Base-by-base conservation (phyloP, 2,888 invertebrate genomes). In the Coronaproctus castanopsis region DNA sequence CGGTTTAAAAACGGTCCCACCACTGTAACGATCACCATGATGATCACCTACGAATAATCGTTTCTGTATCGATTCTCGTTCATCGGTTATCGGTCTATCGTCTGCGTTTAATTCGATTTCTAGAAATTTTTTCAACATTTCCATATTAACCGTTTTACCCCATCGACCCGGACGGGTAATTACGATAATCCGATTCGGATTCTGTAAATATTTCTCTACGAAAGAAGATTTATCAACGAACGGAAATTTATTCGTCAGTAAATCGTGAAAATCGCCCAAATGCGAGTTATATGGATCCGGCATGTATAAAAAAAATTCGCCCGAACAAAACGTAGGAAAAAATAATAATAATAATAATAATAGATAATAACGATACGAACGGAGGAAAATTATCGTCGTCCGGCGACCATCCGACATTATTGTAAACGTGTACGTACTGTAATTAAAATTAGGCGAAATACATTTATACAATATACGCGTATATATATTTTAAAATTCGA, bases 41-140 rank as follows among this genome's bases (percentile, higher is more conserved):
- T 5, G 5, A 8, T 14, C 36, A 14, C 36, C 36, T 5, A 5
- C 36, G 14, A 36, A 36, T 36, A 36, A 14, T 36, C 14, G 5
- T 8, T 36, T 8, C 8, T 36, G 5, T 5, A 36, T 36, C 36
- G 36, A 8, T 36, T 36, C 36, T 14, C 8, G 8, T 36, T 36
- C 14, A 8, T 5, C 8, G 36, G 36, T 36, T n/a, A n/a, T n/a
- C 36, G 36, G 36, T 14, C 14, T 14, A 14, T 36, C 36, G 36
- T 36, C 14, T 14, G 36, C 8, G 36, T 55, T 36, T 48, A 55
- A 24, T 24, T 55, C 56, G 23, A 55, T 22, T 24, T 55, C 56
- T 10, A 55, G 48, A 24, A 55, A 55, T 24, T 36, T 3, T 24
- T 24, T 22, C 56, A 55, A 18, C 56, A 55, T 55, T 21, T 55